Evolutionary conservation across 2,888 invertebrate genomes (phyloP).

Genomic region (Ectemnius cavifrons): DNA sequence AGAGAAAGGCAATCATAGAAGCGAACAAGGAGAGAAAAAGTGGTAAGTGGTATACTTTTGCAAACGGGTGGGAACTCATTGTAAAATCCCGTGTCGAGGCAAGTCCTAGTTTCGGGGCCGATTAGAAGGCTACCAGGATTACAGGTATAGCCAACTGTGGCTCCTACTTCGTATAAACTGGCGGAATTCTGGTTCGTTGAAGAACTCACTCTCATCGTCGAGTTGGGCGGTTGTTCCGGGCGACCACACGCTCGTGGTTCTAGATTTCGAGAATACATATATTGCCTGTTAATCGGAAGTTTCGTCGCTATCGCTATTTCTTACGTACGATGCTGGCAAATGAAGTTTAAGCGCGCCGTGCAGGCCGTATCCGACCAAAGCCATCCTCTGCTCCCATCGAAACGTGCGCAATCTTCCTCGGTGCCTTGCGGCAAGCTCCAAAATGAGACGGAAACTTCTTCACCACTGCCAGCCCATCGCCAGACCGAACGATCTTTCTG

Average conservation of each 20-base stretch:
- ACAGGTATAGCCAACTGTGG: conserved; percentile 90
- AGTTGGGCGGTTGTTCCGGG: conserved; percentile 95
- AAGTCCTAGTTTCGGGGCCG: conserved; percentile 90
- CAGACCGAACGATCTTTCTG: conserved; percentile 87
- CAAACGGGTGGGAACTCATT: conserved; percentile 96
- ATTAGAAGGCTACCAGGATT: conserved; percentile 92
- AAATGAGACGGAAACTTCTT: conserved; percentile 93
- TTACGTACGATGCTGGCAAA: conserved; percentile 94
- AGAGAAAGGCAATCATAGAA: no score
- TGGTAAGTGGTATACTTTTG: conserved; percentile 85
- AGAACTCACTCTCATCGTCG: conserved; percentile 84
- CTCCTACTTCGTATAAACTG: conserved; percentile 87
- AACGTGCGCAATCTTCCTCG: conserved; percentile 91
- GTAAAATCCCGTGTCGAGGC: conserved; percentile 94
- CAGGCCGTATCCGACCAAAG: conserved; percentile 96
- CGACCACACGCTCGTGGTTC: conserved; percentile 94
- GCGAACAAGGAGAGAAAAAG: no score
- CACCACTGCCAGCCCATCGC: conserved; percentile 92
- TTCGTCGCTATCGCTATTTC: not conserved
- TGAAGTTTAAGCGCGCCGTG: conserved; percentile 89
- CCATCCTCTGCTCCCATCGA: conserved; percentile 96
- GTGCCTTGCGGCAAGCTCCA: conserved; percentile 92
- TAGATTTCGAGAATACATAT: conserved; percentile 70
- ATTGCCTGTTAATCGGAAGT: not conserved
- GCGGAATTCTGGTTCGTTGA: conserved; percentile 80